A percentile compares a stretch with the other conserved stretches of the same genome.
Evolutionary conservation across 2,113 vertebrate species (phyloP).

Genomic region (Psilopogon haemacephalus): DNA sequence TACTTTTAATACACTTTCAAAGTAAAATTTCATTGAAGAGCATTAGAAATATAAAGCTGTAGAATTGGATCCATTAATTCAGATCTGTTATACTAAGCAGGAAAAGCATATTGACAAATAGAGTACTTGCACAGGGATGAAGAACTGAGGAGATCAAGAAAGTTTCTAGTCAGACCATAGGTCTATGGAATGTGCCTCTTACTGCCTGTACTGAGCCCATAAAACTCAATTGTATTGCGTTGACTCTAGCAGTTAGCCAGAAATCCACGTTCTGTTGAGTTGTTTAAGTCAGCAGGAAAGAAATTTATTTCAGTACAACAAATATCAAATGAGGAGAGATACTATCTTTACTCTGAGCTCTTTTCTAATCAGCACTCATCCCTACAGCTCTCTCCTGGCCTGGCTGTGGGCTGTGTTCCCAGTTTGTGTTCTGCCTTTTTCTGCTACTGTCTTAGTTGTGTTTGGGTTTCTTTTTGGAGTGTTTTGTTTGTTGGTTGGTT

Average conservation of each 20-base stretch:
- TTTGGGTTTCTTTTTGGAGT: background rate
- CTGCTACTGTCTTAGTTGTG: background rate
- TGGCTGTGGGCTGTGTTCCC: constrained; percentile 6
- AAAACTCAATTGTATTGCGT: background rate
- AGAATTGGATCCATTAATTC: background rate
- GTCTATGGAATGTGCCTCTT: background rate
- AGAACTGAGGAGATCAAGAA: background rate
- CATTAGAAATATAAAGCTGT: background rate
- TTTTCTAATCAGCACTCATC: constrained; percentile 35
- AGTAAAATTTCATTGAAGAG: background rate
- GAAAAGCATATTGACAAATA: background rate
- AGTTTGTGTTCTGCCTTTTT: constrained; percentile 19
- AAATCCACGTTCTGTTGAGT: constrained; percentile 14
- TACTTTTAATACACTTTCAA: background rate
- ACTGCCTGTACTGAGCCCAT: background rate
- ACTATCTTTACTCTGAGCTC: constrained; percentile 18
- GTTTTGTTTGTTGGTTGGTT: fast-evolving
- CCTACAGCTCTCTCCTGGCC: background rate
- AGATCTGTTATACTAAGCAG: background rate
- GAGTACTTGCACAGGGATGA: background rate
- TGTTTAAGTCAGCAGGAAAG: constrained; percentile 23
- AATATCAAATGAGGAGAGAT: background rate
- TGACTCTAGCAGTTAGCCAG: background rate
- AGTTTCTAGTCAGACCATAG: background rate
- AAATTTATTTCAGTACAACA: constrained; percentile 1